These are phyloP conservation scores for Neogale vison DNA, from an alignment of 2,113 vertebrate genomes.

Conservation along the genomic window DNA sequence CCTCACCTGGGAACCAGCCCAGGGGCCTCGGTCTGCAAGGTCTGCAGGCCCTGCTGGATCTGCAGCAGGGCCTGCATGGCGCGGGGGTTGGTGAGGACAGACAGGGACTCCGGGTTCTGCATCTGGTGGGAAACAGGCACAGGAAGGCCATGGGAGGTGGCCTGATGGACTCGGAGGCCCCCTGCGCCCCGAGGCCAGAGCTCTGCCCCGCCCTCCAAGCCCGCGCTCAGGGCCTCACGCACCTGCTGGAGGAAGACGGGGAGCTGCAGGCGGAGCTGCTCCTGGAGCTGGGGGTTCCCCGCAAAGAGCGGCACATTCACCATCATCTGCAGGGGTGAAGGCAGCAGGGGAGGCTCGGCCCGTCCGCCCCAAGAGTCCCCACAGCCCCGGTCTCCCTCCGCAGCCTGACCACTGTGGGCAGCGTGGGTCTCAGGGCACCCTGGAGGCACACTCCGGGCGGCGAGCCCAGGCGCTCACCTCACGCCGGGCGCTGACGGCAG, in stretches of 20 bases:
- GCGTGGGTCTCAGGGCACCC: neutral
- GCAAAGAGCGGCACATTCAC: constrained; percentile 98
- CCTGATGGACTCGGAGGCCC: neutral
- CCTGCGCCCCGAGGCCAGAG: fast-evolving
- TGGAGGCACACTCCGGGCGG: neutral
- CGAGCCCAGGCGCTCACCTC: neutral
- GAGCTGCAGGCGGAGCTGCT: constrained; percentile 96
- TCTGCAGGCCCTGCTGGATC: constrained; percentile 98
- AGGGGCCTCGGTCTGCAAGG: constrained; percentile 96
- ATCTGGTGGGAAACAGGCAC: constrained; percentile 86
- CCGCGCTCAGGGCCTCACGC: neutral
- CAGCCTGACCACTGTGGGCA: neutral
- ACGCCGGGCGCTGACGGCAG: neutral
- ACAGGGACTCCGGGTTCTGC: constrained; percentile 98
- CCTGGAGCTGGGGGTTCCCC: constrained; percentile 97
- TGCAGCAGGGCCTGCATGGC: constrained; percentile 99
- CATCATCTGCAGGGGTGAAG: constrained; percentile 91
- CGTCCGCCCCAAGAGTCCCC: neutral
- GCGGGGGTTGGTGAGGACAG: constrained; percentile 96
- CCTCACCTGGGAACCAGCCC: constrained; percentile 96
- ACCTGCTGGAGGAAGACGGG: constrained; percentile 99
- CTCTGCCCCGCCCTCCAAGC: neutral
- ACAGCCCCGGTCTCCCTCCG: neutral
- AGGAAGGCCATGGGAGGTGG: neutral
- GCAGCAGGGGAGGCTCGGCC: neutral